Evolutionary conservation across 2,113 vertebrate genomes (phyloP).

Genomic region (Neodontobutis hainanensis): DNA sequence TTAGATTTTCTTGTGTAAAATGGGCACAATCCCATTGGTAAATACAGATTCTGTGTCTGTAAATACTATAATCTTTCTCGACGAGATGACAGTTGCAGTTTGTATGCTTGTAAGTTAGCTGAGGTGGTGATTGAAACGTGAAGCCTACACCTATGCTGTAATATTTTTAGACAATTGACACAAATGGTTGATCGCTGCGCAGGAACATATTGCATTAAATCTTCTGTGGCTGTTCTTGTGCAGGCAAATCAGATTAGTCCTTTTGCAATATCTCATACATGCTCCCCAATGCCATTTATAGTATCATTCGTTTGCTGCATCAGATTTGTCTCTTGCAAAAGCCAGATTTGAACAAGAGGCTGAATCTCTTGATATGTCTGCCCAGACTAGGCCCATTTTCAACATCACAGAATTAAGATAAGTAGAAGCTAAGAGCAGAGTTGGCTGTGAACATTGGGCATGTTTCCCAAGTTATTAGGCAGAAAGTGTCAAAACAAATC

Average conservation of each 20-base stretch:
- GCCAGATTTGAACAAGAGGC: slow-evolving; percentile 10
- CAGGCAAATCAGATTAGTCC: slow-evolving; percentile 53
- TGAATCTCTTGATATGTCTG: slow-evolving; percentile 3
- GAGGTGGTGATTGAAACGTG: neutral
- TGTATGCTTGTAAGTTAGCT: slow-evolving; percentile 2
- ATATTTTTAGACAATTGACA: slow-evolving; percentile 37
- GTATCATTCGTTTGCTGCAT: slow-evolving; percentile 16
- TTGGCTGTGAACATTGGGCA: slow-evolving; percentile 10
- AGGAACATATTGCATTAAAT: slow-evolving; percentile 26
- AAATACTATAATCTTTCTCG: slow-evolving; percentile 18
- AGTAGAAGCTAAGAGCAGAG: slow-evolving; percentile 1
- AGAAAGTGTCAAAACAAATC: slow-evolving; percentile 5
- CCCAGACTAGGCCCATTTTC: neutral
- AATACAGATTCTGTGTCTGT: slow-evolving; percentile 13
- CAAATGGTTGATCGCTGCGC: slow-evolving; percentile 9
- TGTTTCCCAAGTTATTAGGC: slow-evolving; percentile 9
- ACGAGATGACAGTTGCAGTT: slow-evolving; percentile 3
- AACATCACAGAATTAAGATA: slow-evolving; percentile 6
- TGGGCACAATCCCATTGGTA: neutral
- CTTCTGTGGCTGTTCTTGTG: slow-evolving; percentile 29
- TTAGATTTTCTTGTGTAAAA: neutral
- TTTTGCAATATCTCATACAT: slow-evolving; percentile 46
- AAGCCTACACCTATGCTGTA: slow-evolving; percentile 35
- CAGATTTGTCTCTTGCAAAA: slow-evolving; percentile 4
- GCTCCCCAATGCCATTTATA: slow-evolving; percentile 52